These are phyloP conservation scores for Asteroscopus sphinx DNA, from an alignment of 2,888 invertebrate species.

Conservation along the genomic window DNA sequence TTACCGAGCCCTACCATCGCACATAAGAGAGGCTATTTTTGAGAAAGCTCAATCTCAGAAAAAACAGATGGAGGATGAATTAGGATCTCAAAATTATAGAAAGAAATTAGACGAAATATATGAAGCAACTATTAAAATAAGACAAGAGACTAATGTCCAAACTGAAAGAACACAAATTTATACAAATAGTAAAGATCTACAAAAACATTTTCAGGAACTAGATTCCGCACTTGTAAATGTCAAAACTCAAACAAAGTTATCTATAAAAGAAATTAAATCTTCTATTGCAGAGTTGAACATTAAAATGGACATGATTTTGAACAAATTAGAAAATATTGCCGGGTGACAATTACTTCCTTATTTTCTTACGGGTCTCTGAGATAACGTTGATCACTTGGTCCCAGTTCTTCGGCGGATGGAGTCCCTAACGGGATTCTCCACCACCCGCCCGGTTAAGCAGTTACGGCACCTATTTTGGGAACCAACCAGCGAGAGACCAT, in stretches of 20 bases:
- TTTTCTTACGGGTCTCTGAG: too few species aligned
- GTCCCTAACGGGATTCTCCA: too few species aligned
- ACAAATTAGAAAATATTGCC: constrained; percentile 16
- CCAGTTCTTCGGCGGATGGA: too few species aligned
- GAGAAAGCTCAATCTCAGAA: constrained; percentile 75
- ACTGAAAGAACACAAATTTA: background rate
- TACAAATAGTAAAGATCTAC: constrained; percentile 9
- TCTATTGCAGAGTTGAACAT: constrained; percentile 24
- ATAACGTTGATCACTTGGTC: too few species aligned
- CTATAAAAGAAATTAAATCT: constrained; percentile 20
- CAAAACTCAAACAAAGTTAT: constrained; percentile 19
- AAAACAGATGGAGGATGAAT: constrained; percentile 71
- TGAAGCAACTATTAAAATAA: constrained; percentile 39
- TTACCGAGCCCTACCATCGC: constrained; percentile 70
- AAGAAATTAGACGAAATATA: constrained; percentile 54
- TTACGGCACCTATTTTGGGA: too few species aligned
- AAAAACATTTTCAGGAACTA: constrained; percentile 17
- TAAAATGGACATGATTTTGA: constrained; percentile 39
- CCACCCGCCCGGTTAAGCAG: too few species aligned
- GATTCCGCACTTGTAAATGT: constrained; percentile 15
- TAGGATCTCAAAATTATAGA: constrained; percentile 67
- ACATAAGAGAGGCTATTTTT: constrained; percentile 77
- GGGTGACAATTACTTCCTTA: background rate
- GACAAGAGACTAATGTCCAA: constrained; percentile 9
- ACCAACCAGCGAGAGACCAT: too few species aligned